Evolutionary conservation across 2,888 invertebrate genomes (phyloP).

Genomic region (Tetranychus piercei): DNA sequence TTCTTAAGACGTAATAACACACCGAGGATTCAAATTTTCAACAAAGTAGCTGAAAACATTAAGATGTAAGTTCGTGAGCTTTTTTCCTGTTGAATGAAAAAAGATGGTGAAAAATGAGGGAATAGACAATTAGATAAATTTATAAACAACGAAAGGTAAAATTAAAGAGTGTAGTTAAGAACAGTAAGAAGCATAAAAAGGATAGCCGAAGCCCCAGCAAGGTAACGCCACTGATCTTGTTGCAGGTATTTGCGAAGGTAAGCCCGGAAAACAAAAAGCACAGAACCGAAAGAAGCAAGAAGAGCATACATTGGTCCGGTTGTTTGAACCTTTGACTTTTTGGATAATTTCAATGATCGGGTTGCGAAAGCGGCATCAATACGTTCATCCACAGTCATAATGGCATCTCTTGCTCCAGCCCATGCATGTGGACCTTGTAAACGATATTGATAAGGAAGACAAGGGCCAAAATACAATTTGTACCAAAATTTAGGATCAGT

Average conservation of each 20-base stretch:
- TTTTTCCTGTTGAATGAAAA: too few relatives aligned
- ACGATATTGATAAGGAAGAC: slow-evolving; percentile 32
- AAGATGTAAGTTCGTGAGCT: too few relatives aligned
- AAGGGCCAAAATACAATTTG: slow-evolving; percentile 31
- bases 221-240: background rate
- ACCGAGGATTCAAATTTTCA: too few relatives aligned
- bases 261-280: background rate
- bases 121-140: too few relatives aligned
- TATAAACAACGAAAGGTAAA: background rate
- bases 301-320: background rate
- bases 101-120: too few relatives aligned
- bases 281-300: background rate
- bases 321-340: background rate
- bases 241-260: background rate
- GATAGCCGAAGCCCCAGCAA: background rate
- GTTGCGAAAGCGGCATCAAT: slow-evolving; percentile 20
- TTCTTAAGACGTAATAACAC: too few relatives aligned
- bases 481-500: slow-evolving; percentile 29
- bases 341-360: background rate
- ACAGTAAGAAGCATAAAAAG: background rate
- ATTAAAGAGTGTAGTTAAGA: background rate
- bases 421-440: slow-evolving; percentile 33
- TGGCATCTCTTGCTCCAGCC: slow-evolving; percentile 34
- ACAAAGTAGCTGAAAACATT: too few relatives aligned
- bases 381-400: slow-evolving; percentile 29